These are phyloP conservation scores for Fundulus diaphanus DNA, from an alignment of 2,797 vertebrate genomes.

Conservation along the genomic window DNA sequence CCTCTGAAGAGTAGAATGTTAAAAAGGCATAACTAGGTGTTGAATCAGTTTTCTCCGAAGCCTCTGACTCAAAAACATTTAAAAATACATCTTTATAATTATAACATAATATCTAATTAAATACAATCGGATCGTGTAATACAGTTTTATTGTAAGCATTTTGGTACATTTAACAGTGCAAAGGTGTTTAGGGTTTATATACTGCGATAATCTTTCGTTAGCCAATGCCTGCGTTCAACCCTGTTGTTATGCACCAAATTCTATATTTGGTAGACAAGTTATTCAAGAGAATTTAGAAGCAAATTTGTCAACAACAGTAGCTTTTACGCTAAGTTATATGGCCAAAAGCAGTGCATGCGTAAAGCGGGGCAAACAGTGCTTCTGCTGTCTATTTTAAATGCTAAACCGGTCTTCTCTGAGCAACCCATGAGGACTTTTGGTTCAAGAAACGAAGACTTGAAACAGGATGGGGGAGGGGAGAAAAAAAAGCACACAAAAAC, in stretches of 20 bases:
- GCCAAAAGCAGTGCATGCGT: background rate
- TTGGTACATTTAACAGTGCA: background rate
- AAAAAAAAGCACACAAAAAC: background rate
- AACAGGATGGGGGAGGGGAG: background rate
- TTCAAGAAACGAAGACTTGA: background rate
- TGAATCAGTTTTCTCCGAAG: background rate
- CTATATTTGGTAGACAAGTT: background rate
- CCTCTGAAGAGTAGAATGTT: background rate
- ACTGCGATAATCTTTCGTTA: background rate
- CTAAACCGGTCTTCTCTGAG: background rate
- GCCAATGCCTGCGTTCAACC: background rate
- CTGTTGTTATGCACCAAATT: too few species aligned
- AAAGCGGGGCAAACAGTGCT: too few species aligned
- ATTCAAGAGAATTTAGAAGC: background rate
- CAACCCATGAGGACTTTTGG: background rate
- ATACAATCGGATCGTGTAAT: background rate
- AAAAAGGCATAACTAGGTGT: background rate
- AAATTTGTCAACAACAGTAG: background rate
- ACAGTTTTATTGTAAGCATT: background rate
- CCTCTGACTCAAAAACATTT: too few species aligned
- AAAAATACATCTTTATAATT: background rate
- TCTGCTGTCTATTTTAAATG: background rate
- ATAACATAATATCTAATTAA: background rate
- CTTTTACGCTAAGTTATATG: background rate
- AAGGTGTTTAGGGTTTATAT: background rate